Base-by-base conservation (phyloP, 2,888 invertebrate species). In the Cabera pusaria region DNA sequence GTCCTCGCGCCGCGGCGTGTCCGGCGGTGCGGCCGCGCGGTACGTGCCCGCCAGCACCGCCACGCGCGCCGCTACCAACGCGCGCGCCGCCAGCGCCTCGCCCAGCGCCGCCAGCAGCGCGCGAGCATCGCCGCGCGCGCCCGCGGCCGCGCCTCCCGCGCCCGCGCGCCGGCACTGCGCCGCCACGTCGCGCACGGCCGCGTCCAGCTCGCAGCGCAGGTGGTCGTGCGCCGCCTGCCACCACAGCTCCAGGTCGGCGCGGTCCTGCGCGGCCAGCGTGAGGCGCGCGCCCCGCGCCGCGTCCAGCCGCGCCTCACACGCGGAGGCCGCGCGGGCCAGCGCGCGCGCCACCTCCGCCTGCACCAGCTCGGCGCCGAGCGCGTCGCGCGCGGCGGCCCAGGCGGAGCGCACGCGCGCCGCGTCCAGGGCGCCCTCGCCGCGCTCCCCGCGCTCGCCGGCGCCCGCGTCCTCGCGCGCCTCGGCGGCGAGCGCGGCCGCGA, bases 321-420 rank as follows among this genome's bases (percentile, higher is more conserved):
- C 82, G 60, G 93, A 92, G 2, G 93, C 93, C 37, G 93, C 94
- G 20, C 93, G 90, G 59, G 90, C 87, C 64, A 95, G 90, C 3
- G 95, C 93, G 41, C 94, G 93, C 7, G 93, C 91, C 44, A 95
- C 93, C 78, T 95, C 95, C 0, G 94, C 93, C 63, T 94, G 94
- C 12, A 95, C 93, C 12, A 95, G 83, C 70, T 94, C 94, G 1
- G 92, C 91, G 57, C 93, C 94, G 0, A 95, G 92, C 1, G 93
- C 92, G 61, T 95, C 94, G 33, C 94, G 92, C 0, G 96, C 95
- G 41, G 93, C 90, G 19, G 92, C 92, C 92, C 93, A 94, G 2
- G 95, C 94, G 59, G 93, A 93, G 14, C 94, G 92, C 8, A 94
- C 92, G 17, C 94, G 90, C 34, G 92, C 92, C 52, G 93, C 93